Evolutionary conservation across 2,113 vertebrate species (phyloP).

Genomic region (Parus major): DNA sequence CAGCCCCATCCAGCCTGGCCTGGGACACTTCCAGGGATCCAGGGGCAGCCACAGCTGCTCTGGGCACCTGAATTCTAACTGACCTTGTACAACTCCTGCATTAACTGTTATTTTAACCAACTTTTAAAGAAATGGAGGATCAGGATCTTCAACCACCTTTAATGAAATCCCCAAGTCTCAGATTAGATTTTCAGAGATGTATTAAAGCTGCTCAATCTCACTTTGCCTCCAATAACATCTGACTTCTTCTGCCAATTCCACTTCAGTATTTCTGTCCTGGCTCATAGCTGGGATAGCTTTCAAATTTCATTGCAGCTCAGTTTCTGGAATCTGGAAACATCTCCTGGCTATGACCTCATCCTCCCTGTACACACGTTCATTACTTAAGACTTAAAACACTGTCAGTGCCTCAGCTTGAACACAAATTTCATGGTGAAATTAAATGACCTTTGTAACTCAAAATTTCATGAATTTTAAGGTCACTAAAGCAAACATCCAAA

Average conservation of each 20-base stretch:
- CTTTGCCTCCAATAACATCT: not conserved
- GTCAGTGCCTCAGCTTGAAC: not conserved
- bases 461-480: not conserved
- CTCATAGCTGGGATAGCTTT: not conserved
- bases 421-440: not conserved
- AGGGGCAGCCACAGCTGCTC: not conserved
- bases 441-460: not conserved
- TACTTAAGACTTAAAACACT: not conserved
- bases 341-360: not conserved
- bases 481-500: not conserved
- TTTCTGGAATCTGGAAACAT: not conserved
- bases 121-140: not conserved
- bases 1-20: not conserved
- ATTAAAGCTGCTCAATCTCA: not conserved
- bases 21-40: not conserved
- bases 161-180: not conserved
- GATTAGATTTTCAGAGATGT: not conserved
- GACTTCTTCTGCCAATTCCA: not conserved
- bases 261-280: not conserved
- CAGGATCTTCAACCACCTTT: not conserved
- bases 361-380: not conserved
- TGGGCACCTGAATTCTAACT: not conserved
- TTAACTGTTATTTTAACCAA: not conserved
- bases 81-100: not conserved
- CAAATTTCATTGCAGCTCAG: not conserved